Percentiles rank a stretch among this genome's conserved stretches.
Evolutionary conservation across 64 coral and sea anemone species (phyloP).

Genomic region (Platygyra sinensis): DNA sequence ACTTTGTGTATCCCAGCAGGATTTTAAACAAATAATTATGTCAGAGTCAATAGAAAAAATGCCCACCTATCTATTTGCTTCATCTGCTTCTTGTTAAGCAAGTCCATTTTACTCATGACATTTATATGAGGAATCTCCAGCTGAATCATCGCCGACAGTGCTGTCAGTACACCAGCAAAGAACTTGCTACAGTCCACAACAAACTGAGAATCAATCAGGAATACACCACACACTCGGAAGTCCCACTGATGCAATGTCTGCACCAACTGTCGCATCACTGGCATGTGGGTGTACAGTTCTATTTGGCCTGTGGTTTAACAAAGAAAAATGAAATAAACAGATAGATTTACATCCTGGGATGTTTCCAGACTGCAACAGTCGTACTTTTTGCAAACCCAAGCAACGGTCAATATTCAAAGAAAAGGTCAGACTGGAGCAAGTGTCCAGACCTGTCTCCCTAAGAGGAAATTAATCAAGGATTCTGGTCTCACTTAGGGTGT

Average conservation of each 20-base stretch:
- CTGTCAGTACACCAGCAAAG: constrained; percentile 89
- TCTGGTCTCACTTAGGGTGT: no score
- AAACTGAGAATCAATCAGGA: constrained; percentile 95
- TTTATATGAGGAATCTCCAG: constrained; percentile 95
- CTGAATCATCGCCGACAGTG: constrained; percentile 94
- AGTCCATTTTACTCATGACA: constrained; percentile 99
- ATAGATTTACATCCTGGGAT: no score
- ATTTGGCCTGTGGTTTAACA: constrained; percentile 77
- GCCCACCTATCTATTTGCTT: constrained; percentile 81
- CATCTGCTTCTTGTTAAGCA: constrained; percentile 80
- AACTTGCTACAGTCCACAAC: constrained; percentile 97
- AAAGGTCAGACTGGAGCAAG: no score
- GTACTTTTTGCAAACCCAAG: no score
- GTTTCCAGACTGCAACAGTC: no score
- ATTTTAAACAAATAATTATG: not conserved
- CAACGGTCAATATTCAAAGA: no score
- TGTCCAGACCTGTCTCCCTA: no score
- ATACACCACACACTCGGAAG: constrained; percentile 94
- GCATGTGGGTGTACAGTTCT: constrained; percentile 94
- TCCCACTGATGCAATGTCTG: constrained; percentile 96
- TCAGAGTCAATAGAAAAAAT: not conserved
- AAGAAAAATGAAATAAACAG: no score
- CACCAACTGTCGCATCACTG: constrained; percentile 81
- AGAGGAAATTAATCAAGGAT: no score
- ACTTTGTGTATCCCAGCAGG: not conserved